Percentiles rank a stretch among this genome's conserved stretches.
Evolutionary conservation across 2,113 vertebrate genomes (phyloP).

Genomic region (Gracilinanus agilis): DNA sequence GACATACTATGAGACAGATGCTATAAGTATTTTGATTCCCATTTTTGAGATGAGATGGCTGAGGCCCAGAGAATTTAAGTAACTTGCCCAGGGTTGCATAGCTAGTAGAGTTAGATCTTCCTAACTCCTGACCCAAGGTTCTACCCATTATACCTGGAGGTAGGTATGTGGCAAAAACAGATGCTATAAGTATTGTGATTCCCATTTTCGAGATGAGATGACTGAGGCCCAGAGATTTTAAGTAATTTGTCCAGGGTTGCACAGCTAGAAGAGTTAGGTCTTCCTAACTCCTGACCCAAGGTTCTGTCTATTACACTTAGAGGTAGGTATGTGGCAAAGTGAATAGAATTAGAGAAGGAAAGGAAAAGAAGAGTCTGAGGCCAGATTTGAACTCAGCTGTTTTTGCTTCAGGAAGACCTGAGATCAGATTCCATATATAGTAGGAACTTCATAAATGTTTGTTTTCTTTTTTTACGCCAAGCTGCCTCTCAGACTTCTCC

Average conservation of each 20-base stretch:
- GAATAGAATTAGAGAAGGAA: neutral
- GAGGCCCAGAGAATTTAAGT: neutral
- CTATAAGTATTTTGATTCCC: neutral
- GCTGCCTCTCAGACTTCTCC: neutral
- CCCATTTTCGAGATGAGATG: neutral
- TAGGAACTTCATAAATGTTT: neutral
- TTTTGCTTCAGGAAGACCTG: neutral
- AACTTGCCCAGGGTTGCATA: neutral
- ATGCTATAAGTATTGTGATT: neutral
- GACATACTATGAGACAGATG: neutral
- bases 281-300: neutral
- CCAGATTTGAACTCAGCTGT: neutral
- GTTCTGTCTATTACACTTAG: neutral
- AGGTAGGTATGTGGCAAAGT: neutral
- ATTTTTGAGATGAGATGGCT: neutral
- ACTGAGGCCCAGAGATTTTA: neutral
- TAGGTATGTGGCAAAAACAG: neutral
- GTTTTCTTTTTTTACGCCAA: neutral
- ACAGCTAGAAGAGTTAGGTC: neutral
- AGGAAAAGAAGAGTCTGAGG: neutral
- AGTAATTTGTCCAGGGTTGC: neutral
- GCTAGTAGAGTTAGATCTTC: neutral
- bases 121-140: neutral
- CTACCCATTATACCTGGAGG: neutral
- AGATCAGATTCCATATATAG: neutral